Percentiles rank a stretch among this genome's conserved stretches.
Conservation (phyloP, 1,140 invertebrate genomes). For the Hylyphantes graminicola region DNA sequence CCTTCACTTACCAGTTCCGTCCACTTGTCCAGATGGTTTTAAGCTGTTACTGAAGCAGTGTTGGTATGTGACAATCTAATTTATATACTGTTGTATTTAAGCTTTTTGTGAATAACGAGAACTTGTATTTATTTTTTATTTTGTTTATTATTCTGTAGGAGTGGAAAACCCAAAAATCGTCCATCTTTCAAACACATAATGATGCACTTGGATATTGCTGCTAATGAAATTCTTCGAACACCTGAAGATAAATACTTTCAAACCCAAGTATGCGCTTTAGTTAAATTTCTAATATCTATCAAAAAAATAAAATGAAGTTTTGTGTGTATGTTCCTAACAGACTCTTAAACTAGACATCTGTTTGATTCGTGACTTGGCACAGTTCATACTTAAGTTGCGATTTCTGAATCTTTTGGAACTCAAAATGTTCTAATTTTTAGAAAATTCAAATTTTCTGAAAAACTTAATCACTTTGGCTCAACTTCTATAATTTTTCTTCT, state of each 20-base stretch:
- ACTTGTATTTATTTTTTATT: constrained; percentile 8
- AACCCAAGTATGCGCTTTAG: constrained; percentile 65
- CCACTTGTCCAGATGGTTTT: constrained; percentile 83
- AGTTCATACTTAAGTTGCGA: too few relatives aligned
- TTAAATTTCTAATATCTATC: too few relatives aligned
- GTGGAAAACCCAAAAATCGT: constrained; percentile 87
- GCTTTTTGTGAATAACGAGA: neutral
- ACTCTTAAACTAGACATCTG: too few relatives aligned
- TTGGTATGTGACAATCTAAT: constrained; percentile 71
- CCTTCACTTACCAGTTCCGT: constrained; percentile 88
- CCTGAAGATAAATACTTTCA: constrained; percentile 75
- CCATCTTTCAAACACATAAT: constrained; percentile 95
- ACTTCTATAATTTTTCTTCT: too few relatives aligned
- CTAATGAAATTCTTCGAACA: constrained; percentile 79
- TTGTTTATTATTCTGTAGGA: constrained; percentile 68
- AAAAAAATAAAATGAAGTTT: too few relatives aligned
- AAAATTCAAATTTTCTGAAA: too few relatives aligned
- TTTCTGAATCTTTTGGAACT: too few relatives aligned
- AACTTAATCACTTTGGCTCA: too few relatives aligned
- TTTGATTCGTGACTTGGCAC: too few relatives aligned
- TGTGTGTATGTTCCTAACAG: too few relatives aligned
- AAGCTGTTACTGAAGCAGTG: constrained; percentile 89
- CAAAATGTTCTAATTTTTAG: too few relatives aligned
- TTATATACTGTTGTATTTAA: neutral
- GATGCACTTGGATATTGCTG: constrained; percentile 87